Percentiles rank a stretch among this genome's conserved stretches.
Evolutionary conservation across 1,140 invertebrate genomes (phyloP).

Genomic region (Rhyzopertha dominica): DNA sequence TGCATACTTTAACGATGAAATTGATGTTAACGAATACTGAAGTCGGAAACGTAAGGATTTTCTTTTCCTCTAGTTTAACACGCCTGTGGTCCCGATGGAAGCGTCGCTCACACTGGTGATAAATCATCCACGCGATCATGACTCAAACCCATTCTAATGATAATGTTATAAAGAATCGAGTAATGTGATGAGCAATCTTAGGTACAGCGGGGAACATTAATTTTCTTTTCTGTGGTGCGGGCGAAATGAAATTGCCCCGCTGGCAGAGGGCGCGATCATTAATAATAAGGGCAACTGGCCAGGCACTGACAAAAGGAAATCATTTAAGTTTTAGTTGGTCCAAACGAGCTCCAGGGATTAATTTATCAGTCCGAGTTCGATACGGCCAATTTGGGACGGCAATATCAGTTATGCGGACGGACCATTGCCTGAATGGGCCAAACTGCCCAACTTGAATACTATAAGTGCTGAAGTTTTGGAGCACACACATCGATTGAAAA

Average conservation of each 20-base stretch:
- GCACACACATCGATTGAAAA: conserved; percentile 4
- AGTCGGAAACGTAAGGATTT: too few species aligned
- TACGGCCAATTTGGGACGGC: conserved; percentile 7
- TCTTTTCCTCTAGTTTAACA: too few species aligned
- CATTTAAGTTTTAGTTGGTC: conserved; percentile 10
- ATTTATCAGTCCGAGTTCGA: conserved; percentile 11
- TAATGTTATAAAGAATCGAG: conserved; percentile 15
- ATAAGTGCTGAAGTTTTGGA: conserved; percentile 4
- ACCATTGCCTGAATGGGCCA: conserved; percentile 2
- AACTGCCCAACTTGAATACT: conserved; percentile 1
- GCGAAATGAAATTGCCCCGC: conserved; percentile 13
- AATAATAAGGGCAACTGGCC: conserved; percentile 16
- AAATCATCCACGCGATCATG: conserved; percentile 2
- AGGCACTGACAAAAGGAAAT: conserved; percentile 14
- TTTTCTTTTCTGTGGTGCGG: conserved; percentile 13
- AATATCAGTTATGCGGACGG: conserved; percentile 3
- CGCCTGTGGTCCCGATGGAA: too few species aligned
- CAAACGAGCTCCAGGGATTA: neutral
- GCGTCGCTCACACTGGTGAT: neutral
- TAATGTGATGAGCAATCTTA: conserved; percentile 11
- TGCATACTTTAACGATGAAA: too few species aligned
- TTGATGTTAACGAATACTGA: too few species aligned
- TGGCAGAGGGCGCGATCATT: conserved; percentile 11
- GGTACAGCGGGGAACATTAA: conserved; percentile 12
- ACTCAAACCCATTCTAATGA: conserved; percentile 14